phyloP scores from a whole-genome alignment of 1,140 invertebrate species.

The Melitaea cinxia region DNA sequence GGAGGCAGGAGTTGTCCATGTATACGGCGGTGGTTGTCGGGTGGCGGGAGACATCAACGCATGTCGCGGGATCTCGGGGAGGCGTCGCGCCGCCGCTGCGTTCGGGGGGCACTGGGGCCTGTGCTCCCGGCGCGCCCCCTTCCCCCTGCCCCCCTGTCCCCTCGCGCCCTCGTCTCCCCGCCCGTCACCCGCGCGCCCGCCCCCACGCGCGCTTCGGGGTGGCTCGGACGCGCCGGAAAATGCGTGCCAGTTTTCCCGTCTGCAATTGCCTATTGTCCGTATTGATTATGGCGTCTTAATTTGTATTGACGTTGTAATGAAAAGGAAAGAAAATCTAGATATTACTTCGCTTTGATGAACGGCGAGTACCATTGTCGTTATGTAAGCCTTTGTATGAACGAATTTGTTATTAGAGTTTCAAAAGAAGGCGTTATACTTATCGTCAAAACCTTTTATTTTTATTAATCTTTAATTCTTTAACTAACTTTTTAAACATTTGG shows the following conservation, averaged over 20 bases:
- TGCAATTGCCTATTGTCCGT: slow-evolving; percentile 62
- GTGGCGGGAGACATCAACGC: slow-evolving; percentile 74
- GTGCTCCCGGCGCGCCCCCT: slow-evolving; percentile 40
- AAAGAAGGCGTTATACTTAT: too few species aligned
- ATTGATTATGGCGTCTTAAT: slow-evolving; percentile 59
- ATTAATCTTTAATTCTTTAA: too few species aligned
- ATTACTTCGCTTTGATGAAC: background rate
- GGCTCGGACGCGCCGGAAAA: slow-evolving; percentile 63
- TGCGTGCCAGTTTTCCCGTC: slow-evolving; percentile 70
- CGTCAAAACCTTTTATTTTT: too few species aligned
- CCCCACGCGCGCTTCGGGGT: slow-evolving; percentile 45
- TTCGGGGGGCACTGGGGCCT: slow-evolving; percentile 66
- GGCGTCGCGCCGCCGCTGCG: slow-evolving; percentile 68
- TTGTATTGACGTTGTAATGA: slow-evolving; percentile 38
- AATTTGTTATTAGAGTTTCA: background rate
- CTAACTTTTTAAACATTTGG: too few species aligned
- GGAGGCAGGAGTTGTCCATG: slow-evolving; percentile 82
- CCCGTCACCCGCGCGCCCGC: slow-evolving; percentile 33
- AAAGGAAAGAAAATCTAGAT: slow-evolving; percentile 25
- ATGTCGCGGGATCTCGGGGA: slow-evolving; percentile 69
- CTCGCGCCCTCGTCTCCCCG: slow-evolving; percentile 25
- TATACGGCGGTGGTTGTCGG: slow-evolving; percentile 70
- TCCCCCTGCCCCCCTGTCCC: slow-evolving; percentile 41
- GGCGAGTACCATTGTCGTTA: background rate
- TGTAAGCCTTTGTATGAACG: background rate